These are phyloP conservation scores for Xanthia icteritia DNA, from an alignment of 2,888 invertebrate species.

Conservation along the genomic window DNA sequence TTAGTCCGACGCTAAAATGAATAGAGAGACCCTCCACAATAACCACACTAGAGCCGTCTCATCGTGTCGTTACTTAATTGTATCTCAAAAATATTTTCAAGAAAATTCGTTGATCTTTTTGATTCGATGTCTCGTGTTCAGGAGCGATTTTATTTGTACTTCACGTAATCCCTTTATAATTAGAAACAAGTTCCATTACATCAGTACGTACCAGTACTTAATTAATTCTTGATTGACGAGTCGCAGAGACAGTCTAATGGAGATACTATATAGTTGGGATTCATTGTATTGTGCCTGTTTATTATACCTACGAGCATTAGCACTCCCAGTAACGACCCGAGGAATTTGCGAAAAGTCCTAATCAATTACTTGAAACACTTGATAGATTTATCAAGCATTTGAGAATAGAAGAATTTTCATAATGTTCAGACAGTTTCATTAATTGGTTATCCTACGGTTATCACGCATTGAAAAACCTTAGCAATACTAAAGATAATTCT, in stretches of 20 bases:
- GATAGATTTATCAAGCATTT: conserved; percentile 7
- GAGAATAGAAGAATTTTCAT: neutral
- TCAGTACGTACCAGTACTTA: conserved; percentile 8
- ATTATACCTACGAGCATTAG: conserved; percentile 29
- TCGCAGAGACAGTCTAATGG: conserved; percentile 35
- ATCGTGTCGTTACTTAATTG: conserved; percentile 12
- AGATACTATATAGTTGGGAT: conserved; percentile 39
- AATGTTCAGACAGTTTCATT: neutral
- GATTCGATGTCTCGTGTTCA: neutral
- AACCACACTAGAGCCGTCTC: conserved; percentile 46
- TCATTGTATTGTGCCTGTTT: conserved; percentile 34
- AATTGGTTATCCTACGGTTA: neutral
- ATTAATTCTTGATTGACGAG: conserved; percentile 54
- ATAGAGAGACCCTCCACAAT: conserved; percentile 71
- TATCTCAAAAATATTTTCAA: conserved; percentile 14
- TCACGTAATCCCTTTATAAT: conserved; percentile 6
- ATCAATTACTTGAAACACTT: conserved; percentile 9
- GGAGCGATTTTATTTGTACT: neutral
- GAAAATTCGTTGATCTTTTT: conserved; percentile 3
- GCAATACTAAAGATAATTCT: neutral
- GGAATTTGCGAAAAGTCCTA: conserved; percentile 22
- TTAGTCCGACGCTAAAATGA: conserved; percentile 73
- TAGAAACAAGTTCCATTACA: conserved; percentile 1
- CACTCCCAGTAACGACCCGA: neutral
- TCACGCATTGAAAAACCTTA: neutral